These are phyloP conservation scores for Argya squamiceps DNA, from an alignment of 2,797 vertebrate genomes.

Conservation along the genomic window DNA sequence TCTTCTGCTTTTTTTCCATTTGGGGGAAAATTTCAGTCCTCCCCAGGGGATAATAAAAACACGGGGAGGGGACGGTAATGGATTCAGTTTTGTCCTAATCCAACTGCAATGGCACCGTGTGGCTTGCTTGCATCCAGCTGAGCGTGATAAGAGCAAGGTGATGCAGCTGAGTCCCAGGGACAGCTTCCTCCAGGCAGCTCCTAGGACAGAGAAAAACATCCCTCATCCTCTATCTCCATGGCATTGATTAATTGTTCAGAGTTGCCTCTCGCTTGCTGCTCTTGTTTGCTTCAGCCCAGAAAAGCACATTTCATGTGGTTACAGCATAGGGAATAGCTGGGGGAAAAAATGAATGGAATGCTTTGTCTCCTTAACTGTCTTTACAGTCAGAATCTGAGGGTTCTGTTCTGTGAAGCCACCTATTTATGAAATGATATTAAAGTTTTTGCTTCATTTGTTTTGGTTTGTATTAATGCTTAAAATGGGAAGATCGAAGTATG, in stretches of 20 bases:
- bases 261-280: constrained; percentile 39
- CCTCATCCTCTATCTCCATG: constrained; percentile 73
- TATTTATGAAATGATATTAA: not conserved
- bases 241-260: constrained; percentile 81
- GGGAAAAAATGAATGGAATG: not conserved
- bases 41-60: constrained; percentile 32
- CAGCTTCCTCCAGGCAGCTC: constrained; percentile 44
- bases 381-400: not conserved
- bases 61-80: constrained; percentile 13
- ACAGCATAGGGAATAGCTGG: not conserved
- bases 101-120: constrained; percentile 16
- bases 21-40: constrained; percentile 21
- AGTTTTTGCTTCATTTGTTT: not conserved
- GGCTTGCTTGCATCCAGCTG: constrained; percentile 45
- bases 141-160: constrained; percentile 61
- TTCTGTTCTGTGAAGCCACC: not conserved
- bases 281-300: constrained; percentile 32
- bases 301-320: constrained; percentile 34
- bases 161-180: constrained; percentile 50
- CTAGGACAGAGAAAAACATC: constrained; percentile 58
- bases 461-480: not conserved
- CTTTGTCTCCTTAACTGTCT: not conserved
- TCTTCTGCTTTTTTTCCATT: not conserved
- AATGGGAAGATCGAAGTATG: not conserved
- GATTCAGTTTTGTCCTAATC: constrained; percentile 71